Base-by-base conservation (phyloP, 2,113 vertebrate species). In the Alexandromys fortis region DNA sequence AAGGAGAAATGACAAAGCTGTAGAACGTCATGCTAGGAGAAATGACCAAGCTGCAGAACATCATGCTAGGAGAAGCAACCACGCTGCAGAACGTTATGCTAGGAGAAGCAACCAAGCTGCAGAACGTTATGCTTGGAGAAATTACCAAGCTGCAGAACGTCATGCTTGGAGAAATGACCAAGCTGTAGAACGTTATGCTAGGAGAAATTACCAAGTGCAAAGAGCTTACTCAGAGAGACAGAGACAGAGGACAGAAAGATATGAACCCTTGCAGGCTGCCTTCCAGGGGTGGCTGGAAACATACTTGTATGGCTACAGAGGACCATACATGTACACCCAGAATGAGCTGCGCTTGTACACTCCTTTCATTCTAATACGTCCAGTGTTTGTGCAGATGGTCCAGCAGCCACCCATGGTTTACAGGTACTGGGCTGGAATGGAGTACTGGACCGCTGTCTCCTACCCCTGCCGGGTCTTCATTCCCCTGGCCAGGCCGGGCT, bases 401-500 rank as follows among this genome's bases (percentile, higher is more conserved):
- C 52, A 30, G 72, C 42, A 10, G 22, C 22, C 4, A 1, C 38
- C 24, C 3, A 0, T 0, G 2, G 2, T 28, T 28, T 26, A 8
- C 0, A 58, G 33, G 1, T 35, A 14, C 35, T 45, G 42, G 91
- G 10, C 1, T 5, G 3, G 28, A 52, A 0, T 1, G 0, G 52
- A 8, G 52, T 9, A 4, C 0, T 4, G 3, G 22, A 3, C 26
- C 4, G 13, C 4, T 0, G 11, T 11, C 1, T 0, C 21, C 55
- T 70, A 63, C 17, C 19, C 47, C 35, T 35, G 5, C 14, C 0
- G 24, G 0, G 14, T 4, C 1, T 72, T 90, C 17, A 35, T 28
- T 5, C 68, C 92, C 4, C 1, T n/a, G 5, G 11, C 4, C 0
- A 9, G 28, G 35, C 68, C 13, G 0, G 0, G 1, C 5, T 0